Evolutionary conservation across 1,140 invertebrate genomes (phyloP).

Genomic region (Grapholita molesta): DNA sequence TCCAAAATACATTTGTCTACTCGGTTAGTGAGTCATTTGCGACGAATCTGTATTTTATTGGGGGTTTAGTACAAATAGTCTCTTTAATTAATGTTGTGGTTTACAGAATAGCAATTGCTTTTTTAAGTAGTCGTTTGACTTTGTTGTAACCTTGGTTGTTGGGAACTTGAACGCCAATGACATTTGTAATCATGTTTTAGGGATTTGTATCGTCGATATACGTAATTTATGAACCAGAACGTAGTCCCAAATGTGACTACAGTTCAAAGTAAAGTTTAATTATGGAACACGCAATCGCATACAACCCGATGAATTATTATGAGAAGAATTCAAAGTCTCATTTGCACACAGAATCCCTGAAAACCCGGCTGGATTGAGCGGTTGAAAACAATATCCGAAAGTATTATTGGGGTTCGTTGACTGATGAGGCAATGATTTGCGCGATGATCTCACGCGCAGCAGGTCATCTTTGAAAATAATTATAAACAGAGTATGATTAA

Average conservation of each 20-base stretch:
- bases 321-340: background rate
- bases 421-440: slow-evolving; percentile 16
- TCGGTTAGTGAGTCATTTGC: slow-evolving; percentile 32
- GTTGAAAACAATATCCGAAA: background rate
- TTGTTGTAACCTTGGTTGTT: no score
- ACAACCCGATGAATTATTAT: background rate
- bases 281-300: background rate
- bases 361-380: background rate
- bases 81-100: slow-evolving; percentile 23
- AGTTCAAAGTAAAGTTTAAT: background rate
- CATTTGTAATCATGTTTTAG: no score
- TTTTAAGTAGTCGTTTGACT: no score
- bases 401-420: slow-evolving; percentile 5
- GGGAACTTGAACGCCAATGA: no score
- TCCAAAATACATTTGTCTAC: slow-evolving; percentile 34
- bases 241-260: background rate
- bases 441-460: slow-evolving; percentile 3
- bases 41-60: background rate
- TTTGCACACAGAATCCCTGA: background rate
- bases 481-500: slow-evolving; percentile 7
- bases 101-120: slow-evolving; percentile 20
- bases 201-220: no score
- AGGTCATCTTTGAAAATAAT: slow-evolving; percentile 1
- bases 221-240: no score
- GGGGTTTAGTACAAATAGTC: slow-evolving; percentile 12